A percentile compares a stretch with the other conserved stretches of the same genome.
These are phyloP conservation scores for Leptothorax acervorum DNA, from an alignment of 2,888 invertebrate genomes.

Conservation along the genomic window DNA sequence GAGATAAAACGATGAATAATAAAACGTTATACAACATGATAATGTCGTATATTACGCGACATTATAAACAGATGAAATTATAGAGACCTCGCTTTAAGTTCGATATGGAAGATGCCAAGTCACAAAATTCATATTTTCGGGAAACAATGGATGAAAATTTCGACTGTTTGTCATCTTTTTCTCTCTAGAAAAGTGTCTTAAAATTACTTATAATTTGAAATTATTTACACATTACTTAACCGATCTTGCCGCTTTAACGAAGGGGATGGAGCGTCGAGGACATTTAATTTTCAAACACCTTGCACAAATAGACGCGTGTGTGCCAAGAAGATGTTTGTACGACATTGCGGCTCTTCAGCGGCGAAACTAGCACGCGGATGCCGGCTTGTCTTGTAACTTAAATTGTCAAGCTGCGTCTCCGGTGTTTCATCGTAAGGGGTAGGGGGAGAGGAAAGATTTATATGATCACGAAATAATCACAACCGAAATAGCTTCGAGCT, in stretches of 20 bases:
- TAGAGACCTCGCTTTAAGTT: not conserved
- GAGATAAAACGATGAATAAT: not conserved
- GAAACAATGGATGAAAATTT: not conserved
- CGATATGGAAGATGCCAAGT: not conserved
- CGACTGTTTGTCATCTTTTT: not conserved
- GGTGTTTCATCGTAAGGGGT: conserved; percentile 1
- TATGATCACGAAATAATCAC: conserved; percentile 54
- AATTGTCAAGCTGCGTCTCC: conserved; percentile 42
- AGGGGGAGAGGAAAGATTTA: conserved; percentile 27
- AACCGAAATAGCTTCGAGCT: conserved; percentile 51
- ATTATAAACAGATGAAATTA: not conserved
- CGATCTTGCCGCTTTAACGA: not conserved
- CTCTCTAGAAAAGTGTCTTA: not conserved
- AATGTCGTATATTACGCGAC: not conserved
- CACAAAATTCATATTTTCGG: not conserved
- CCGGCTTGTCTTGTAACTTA: conserved; percentile 40
- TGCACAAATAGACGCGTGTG: conserved; percentile 27
- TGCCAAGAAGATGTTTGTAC: conserved; percentile 39
- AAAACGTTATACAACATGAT: not conserved
- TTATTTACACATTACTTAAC: not conserved
- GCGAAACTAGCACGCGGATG: conserved; percentile 35
- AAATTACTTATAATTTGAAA: not conserved
- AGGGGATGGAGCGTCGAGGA: not conserved
- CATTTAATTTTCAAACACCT: conserved; percentile 9
- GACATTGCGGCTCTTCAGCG: conserved; percentile 9